phyloP scores from a whole-genome alignment of 2,797 vertebrate species.

The Hozukius guyotensis region DNA sequence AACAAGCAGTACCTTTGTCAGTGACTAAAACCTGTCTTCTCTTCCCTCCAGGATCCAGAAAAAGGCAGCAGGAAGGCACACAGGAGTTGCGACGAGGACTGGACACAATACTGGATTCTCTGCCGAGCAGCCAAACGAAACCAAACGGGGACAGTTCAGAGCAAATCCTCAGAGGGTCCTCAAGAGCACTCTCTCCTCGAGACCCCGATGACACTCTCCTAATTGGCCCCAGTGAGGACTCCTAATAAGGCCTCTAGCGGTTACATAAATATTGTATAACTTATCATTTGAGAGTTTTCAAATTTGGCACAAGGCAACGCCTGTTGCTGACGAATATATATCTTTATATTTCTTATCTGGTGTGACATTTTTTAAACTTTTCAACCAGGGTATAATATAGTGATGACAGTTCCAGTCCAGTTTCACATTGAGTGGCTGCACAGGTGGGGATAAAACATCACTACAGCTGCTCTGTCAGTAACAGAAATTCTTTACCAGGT shows the following conservation, averaged over 20 bases:
- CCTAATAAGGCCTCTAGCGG: slow-evolving; percentile 54
- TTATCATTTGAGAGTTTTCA: slow-evolving; percentile 33
- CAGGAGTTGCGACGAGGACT: slow-evolving; percentile 7
- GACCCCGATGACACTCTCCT: slow-evolving; percentile 66
- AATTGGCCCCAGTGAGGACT: slow-evolving; percentile 61
- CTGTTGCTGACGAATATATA: slow-evolving; percentile 26
- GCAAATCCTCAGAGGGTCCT: slow-evolving; percentile 73
- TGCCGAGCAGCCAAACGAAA: slow-evolving; percentile 24
- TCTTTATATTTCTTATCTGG: not conserved
- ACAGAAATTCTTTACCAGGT: not conserved
- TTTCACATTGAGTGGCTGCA: not conserved
- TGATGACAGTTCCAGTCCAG: not conserved
- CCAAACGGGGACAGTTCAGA: slow-evolving; percentile 58
- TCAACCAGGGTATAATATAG: not conserved
- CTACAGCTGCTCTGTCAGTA: not conserved
- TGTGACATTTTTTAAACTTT: not conserved
- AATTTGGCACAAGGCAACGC: slow-evolving; percentile 33
- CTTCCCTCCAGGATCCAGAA: slow-evolving; percentile 65
- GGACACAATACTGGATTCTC: slow-evolving; percentile 37
- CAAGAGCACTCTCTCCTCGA: slow-evolving; percentile 62
- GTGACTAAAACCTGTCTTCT: slow-evolving; percentile 12
- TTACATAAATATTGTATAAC: slow-evolving; percentile 43
- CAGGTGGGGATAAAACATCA: not conserved
- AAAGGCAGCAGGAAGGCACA: slow-evolving; percentile 47
- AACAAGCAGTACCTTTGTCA: not conserved